Percentiles rank a stretch among this genome's conserved stretches.
These are phyloP conservation scores for Cheilosia scutellata DNA, from an alignment of 2,888 invertebrate species.

Conservation along the genomic window DNA sequence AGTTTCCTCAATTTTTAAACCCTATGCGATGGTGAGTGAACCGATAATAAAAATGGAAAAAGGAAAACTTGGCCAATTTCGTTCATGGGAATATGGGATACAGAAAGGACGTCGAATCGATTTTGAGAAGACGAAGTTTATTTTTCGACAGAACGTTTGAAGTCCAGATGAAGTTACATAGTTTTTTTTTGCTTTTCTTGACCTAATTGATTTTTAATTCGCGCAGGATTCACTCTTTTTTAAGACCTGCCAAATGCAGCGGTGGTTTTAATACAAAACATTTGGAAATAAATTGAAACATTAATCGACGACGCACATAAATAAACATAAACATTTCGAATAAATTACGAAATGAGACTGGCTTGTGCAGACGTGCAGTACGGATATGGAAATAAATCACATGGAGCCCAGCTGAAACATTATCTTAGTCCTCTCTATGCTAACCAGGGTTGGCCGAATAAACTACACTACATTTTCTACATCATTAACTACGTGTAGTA, in stretches of 20 bases:
- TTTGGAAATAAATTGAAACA: neutral
- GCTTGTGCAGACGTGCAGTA: neutral
- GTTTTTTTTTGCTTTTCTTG: neutral
- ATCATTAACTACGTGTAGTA: no score
- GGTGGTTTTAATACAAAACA: neutral
- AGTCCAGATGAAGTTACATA: no score
- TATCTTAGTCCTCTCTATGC: neutral
- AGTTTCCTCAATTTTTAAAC: neutral
- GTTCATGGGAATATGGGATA: neutral
- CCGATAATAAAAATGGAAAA: constrained; percentile 3
- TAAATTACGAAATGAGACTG: neutral
- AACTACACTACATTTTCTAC: no score
- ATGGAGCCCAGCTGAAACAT: neutral
- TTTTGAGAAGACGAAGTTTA: neutral
- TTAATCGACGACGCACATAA: neutral
- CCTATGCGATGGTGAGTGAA: neutral
- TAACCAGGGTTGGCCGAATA: no score
- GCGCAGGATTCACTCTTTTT: no score
- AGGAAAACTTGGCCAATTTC: neutral
- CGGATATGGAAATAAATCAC: constrained; percentile 4
- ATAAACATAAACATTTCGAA: neutral
- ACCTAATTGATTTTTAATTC: neutral
- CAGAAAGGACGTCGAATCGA: neutral
- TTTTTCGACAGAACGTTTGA: no score
- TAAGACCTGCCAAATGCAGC: no score